Evolutionary conservation across 2,797 vertebrate genomes (phyloP).

Genomic region (Hemitrygon akajei): DNA sequence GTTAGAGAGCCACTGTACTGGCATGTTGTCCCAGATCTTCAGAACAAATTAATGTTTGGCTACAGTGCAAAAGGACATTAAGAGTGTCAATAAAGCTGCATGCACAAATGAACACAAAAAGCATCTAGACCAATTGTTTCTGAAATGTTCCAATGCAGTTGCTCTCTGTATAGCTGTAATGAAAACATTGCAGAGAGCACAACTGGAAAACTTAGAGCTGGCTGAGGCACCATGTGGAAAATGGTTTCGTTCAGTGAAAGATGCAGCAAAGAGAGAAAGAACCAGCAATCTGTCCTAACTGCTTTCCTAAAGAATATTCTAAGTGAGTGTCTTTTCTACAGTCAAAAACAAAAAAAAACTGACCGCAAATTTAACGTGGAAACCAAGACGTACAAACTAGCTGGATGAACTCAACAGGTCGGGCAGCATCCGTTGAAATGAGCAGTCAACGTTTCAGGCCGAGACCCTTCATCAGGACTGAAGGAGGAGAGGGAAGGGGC

Average conservation of each 20-base stretch:
- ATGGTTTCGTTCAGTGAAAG: neutral
- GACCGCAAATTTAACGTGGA: neutral
- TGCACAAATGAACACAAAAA: neutral
- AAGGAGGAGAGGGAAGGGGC: too few relatives aligned
- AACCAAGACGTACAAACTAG: too few relatives aligned
- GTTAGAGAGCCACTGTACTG: neutral
- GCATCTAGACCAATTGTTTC: neutral
- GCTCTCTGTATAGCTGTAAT: neutral
- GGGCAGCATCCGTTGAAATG: too few relatives aligned
- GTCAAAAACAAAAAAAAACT: neutral
- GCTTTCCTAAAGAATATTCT: neutral
- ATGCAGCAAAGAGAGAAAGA: neutral
- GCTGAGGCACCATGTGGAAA: neutral
- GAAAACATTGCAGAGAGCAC: neutral
- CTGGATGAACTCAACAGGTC: too few relatives aligned
- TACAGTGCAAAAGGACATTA: neutral
- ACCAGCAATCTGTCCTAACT: neutral
- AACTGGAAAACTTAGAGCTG: neutral
- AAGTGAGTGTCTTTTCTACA: neutral
- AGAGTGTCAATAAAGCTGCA: neutral
- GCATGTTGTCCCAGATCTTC: neutral
- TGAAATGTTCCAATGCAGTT: conserved; percentile 9
- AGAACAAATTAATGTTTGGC: neutral
- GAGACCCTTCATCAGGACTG: too few relatives aligned
- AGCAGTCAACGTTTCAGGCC: too few relatives aligned